Evolutionary conservation across 1,140 invertebrate species (phyloP), one percentile per base, ranked within the genome.

Genomic region (Subanguina moxae): DNA sequence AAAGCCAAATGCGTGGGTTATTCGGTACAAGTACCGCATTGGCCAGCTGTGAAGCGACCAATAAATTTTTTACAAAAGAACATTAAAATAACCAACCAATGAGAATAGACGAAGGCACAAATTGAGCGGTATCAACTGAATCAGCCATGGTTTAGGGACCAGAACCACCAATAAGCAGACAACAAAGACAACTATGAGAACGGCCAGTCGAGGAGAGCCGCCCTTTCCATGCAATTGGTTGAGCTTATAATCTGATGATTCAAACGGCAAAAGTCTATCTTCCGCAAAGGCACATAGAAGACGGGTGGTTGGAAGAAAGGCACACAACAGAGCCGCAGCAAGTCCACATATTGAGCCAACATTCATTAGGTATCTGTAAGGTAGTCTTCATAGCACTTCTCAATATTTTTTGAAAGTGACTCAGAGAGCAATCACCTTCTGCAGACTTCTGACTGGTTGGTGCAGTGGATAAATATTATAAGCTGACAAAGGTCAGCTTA

Each of bases 281-380:
- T n/a, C 45, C n/a, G 66, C 43, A 25, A 71, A 46, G 42, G 48
- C 32, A 64, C 23, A 71, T 19, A 71, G n/a, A 13, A 71, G 28
- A 3, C 70, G 71, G 21, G 68, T 73, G 5, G 72, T 59, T 25
- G 38, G 21, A 25, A 71, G n/a, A 46, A 75, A 71, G 1, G 67
- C 32, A 42, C 57, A 46, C 57, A 73, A 65, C 42, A 71, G 19
- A 38, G 70, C 70, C 23, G 38, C 28, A 21, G 30, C 62, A 11
- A 71, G 62, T 25, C 68, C 56, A 46, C 57, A 64, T 42, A 74
- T 67, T 0, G 72, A 75, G 21, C 70, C 70, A 1, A 74, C 57
- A 32, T 63, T 65, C 68, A 71, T 62, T 21, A 71, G 21, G 57
- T 71, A 71, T 32, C 64, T 65, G 19, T 5, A 23, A 57, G 11